Percentiles rank a stretch among this genome's conserved stretches.
Evolutionary conservation across 2,888 invertebrate genomes (phyloP).

Genomic region (Sphaerophoria rueppellii): DNA sequence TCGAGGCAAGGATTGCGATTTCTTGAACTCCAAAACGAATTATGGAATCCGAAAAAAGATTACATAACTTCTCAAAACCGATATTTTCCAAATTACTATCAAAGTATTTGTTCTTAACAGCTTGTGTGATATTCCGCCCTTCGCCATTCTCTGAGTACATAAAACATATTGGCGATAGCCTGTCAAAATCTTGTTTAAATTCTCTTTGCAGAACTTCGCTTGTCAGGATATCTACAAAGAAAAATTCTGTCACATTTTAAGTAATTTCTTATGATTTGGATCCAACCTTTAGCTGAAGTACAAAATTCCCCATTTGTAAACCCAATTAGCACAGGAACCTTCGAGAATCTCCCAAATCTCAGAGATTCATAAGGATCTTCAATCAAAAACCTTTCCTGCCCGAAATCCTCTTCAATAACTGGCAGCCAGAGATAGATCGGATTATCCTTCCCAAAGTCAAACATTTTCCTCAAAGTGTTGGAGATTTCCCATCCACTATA

Average conservation of each 20-base stretch:
- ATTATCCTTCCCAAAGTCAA: conserved; percentile 77
- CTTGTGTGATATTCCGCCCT: conserved; percentile 41
- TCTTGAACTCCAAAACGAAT: conserved; percentile 83
- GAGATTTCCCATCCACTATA: conserved; percentile 74
- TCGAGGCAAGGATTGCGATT: conserved; percentile 82
- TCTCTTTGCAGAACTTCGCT: conserved; percentile 80
- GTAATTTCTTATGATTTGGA: background rate
- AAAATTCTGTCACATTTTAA: background rate
- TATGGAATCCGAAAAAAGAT: conserved; percentile 83
- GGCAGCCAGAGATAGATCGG: conserved; percentile 81
- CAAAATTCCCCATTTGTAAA: conserved; percentile 83
- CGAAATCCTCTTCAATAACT: conserved; percentile 83
- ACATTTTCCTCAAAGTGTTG: conserved; percentile 75
- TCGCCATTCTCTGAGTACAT: conserved; percentile 80
- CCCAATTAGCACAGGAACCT: conserved; percentile 83
- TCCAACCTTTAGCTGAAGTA: conserved; percentile 81
- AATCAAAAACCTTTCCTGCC: conserved; percentile 83
- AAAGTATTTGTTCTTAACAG: conserved; percentile 68
- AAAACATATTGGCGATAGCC: conserved; percentile 83
- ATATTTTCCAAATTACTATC: conserved; percentile 16
- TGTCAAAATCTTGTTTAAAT: conserved; percentile 82
- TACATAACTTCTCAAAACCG: conserved; percentile 74
- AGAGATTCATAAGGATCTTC: conserved; percentile 82
- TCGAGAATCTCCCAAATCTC: conserved; percentile 80
- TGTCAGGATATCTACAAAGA: conserved; percentile 75